Conservation (phyloP, 2,113 vertebrate genomes). For the Aegithalos caudatus region DNA sequence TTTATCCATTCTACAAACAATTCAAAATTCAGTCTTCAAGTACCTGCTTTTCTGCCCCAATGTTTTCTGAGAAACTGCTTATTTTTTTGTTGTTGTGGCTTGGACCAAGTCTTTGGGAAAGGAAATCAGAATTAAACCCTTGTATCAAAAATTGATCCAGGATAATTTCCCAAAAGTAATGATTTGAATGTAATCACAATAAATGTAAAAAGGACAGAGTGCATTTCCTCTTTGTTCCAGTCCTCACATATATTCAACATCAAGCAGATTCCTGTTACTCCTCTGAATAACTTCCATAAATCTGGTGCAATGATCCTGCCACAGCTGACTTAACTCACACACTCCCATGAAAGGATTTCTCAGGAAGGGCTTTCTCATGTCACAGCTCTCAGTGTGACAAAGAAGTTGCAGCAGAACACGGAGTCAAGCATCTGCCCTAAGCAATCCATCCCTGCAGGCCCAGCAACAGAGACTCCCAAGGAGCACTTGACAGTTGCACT, state of each 20-base stretch:
- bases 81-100: not conserved
- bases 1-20: not conserved
- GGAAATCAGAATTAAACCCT: not conserved
- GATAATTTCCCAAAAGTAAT: not conserved
- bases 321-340: not conserved
- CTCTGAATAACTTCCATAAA: not conserved
- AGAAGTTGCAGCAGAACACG: not conserved
- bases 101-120: not conserved
- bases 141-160: not conserved
- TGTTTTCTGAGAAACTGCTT: not conserved
- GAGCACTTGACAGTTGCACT: not conserved
- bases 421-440: not conserved
- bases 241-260: not conserved
- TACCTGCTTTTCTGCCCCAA: not conserved
- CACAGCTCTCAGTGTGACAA: not conserved
- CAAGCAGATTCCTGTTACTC: not conserved
- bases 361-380: not conserved
- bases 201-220: not conserved
- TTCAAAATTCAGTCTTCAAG: not conserved
- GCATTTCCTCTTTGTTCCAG: not conserved
- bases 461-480: not conserved
- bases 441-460: not conserved
- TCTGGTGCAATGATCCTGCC: not conserved
- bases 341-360: not conserved
- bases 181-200: not conserved